Percentiles rank a stretch among this genome's conserved stretches.
These are phyloP conservation scores for Phymanthus crucifer DNA, from an alignment of 92 coral and sea anemone genomes.

Conservation along the genomic window DNA sequence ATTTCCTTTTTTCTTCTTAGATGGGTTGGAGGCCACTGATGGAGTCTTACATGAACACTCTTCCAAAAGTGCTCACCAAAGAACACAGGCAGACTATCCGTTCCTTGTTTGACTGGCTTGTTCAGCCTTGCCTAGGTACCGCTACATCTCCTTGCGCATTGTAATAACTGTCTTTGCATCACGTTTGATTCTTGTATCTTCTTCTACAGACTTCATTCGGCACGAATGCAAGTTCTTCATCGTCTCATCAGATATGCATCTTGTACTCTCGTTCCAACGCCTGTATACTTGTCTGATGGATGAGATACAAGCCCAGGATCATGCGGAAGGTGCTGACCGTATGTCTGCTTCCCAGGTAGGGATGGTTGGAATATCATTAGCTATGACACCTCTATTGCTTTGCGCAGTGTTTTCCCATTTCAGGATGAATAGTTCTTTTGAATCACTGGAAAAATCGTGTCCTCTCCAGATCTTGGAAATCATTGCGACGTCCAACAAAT, in stretches of 20 bases:
- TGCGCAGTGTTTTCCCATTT: neutral
- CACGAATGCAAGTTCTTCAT: slow-evolving; percentile 96
- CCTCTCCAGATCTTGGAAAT: no score
- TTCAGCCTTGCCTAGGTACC: slow-evolving; percentile 93
- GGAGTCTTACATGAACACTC: slow-evolving; percentile 97
- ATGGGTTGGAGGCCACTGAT: slow-evolving; percentile 95
- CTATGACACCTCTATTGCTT: neutral
- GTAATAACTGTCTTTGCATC: neutral
- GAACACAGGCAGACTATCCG: slow-evolving; percentile 83
- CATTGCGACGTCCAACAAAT: no score
- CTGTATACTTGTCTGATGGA: slow-evolving; percentile 91
- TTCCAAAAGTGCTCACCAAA: slow-evolving; percentile 70
- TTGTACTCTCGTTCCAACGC: slow-evolving; percentile 83
- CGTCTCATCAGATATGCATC: slow-evolving; percentile 88
- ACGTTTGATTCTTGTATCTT: neutral
- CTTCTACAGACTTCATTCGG: slow-evolving; percentile 78
- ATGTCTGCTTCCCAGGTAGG: slow-evolving; percentile 86
- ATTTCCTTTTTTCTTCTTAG: slow-evolving; percentile 18
- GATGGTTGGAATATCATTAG: neutral
- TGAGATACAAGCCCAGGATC: slow-evolving; percentile 90
- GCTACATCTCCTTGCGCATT: no score
- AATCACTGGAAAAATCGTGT: no score
- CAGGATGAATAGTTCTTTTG: no score
- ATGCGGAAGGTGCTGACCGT: slow-evolving; percentile 96
- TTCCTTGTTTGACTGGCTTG: slow-evolving; percentile 83